Conservation (phyloP, 2,113 vertebrate genomes). For the Erythrocercus mccallii region DNA sequence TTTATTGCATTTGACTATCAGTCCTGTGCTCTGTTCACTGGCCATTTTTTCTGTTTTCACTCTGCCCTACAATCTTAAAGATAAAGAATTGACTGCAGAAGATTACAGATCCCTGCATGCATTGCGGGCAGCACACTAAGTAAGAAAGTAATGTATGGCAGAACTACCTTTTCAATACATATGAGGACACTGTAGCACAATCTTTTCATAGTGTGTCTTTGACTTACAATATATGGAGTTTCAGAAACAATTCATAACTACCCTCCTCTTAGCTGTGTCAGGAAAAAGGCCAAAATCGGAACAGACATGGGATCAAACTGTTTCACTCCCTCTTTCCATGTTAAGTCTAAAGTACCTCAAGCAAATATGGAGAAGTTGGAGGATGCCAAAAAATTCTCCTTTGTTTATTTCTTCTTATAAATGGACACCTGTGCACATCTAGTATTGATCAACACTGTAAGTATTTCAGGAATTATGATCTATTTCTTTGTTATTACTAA, state of each 20-base stretch:
- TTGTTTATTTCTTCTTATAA: background rate
- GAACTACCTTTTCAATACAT: background rate
- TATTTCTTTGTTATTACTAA: background rate
- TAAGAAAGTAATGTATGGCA: accelerated
- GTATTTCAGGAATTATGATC: background rate
- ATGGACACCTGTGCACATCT: background rate
- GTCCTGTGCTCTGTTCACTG: background rate
- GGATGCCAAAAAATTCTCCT: background rate
- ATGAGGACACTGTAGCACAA: background rate
- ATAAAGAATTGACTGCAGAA: background rate
- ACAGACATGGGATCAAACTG: background rate
- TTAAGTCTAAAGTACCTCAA: background rate
- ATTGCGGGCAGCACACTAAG: background rate
- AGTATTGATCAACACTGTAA: background rate
- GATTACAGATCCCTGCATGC: background rate
- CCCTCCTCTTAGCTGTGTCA: background rate
- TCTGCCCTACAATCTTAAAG: background rate
- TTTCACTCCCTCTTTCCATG: background rate
- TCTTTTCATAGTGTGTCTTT: background rate
- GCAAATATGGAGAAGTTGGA: background rate
- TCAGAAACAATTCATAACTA: background rate
- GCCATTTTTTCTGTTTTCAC: background rate
- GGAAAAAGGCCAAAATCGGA: background rate
- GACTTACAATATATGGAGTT: background rate
- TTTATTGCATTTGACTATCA: background rate